Evolutionary conservation across 2,888 invertebrate species (phyloP).

Genomic region (Sclerodermus sp.): DNA sequence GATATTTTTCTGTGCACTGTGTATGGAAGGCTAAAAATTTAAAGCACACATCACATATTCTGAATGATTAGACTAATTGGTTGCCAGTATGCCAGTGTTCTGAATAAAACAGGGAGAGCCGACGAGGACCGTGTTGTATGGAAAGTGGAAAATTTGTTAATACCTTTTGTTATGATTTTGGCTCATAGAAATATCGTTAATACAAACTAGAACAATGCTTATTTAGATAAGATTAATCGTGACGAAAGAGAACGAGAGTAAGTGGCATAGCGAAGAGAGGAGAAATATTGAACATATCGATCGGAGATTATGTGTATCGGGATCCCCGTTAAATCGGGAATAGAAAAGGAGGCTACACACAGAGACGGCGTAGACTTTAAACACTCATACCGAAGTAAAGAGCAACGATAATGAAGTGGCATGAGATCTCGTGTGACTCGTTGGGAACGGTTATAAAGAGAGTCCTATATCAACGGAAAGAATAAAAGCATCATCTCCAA

Average conservation of each 20-base stretch:
- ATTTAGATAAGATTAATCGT: background rate
- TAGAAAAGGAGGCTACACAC: conserved; percentile 1
- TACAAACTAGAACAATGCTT: background rate
- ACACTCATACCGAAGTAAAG: conserved; percentile 31
- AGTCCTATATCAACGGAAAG: too few species aligned
- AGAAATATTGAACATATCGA: background rate
- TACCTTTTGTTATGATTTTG: conserved; percentile 10
- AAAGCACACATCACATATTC: too few species aligned
- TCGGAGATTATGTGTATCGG: background rate
- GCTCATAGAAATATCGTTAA: conserved; percentile 5
- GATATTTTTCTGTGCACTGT: too few species aligned
- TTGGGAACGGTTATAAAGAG: background rate
- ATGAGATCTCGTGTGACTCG: conserved; percentile 11
- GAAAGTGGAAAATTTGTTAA: background rate
- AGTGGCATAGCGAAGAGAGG: background rate
- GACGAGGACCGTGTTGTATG: too few species aligned
- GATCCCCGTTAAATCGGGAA: conserved; percentile 25
- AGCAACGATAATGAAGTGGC: conserved; percentile 17
- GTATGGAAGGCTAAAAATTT: too few species aligned
- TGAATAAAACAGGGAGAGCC: too few species aligned
- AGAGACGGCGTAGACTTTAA: conserved; percentile 26
- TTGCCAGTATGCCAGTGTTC: too few species aligned
- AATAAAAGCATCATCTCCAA: too few species aligned
- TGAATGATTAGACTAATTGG: too few species aligned
- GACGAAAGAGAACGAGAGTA: background rate